phyloP scores from a whole-genome alignment of 1,140 invertebrate genomes.

The Anthonomus grandis region DNA sequence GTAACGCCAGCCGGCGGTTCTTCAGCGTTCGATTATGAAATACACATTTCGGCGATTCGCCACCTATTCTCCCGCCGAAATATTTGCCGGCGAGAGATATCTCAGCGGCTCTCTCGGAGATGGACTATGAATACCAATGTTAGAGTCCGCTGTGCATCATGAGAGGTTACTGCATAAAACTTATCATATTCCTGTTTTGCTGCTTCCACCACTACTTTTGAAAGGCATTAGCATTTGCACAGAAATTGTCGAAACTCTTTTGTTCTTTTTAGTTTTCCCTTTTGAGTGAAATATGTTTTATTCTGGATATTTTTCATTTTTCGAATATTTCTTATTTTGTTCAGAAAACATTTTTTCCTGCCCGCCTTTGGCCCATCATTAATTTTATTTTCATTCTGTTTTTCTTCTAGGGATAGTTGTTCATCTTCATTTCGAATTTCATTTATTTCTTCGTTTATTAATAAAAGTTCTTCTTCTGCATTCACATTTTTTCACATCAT shows the following conservation, averaged over 20 bases:
- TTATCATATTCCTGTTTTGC: conserved; percentile 6
- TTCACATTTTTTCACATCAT: neutral
- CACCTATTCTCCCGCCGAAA: too few relatives aligned
- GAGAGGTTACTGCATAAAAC: conserved; percentile 3
- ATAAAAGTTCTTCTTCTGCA: neutral
- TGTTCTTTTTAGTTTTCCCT: conserved; percentile 1
- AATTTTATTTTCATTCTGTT: conserved; percentile 4
- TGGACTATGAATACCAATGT: too few relatives aligned
- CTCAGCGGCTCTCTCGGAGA: too few relatives aligned
- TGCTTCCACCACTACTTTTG: neutral
- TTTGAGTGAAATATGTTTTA: conserved; percentile 1
- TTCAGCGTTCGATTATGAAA: too few relatives aligned
- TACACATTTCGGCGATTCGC: too few relatives aligned
- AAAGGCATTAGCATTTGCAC: conserved; percentile 5
- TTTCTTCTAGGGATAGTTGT: neutral
- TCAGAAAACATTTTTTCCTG: neutral
- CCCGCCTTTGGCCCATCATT: conserved; percentile 1
- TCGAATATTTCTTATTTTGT: neutral
- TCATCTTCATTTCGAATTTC: neutral
- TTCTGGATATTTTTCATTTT: too few relatives aligned
- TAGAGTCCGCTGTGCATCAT: too few relatives aligned
- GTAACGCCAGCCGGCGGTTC: too few relatives aligned
- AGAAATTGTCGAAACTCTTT: conserved; percentile 2
- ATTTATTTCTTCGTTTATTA: neutral
- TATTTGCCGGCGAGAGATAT: too few relatives aligned